A percentile compares a stretch with the other conserved stretches of the same genome.
Evolutionary conservation across 2,113 vertebrate species (phyloP).

Genomic region (Ornithorhynchus anatinus): DNA sequence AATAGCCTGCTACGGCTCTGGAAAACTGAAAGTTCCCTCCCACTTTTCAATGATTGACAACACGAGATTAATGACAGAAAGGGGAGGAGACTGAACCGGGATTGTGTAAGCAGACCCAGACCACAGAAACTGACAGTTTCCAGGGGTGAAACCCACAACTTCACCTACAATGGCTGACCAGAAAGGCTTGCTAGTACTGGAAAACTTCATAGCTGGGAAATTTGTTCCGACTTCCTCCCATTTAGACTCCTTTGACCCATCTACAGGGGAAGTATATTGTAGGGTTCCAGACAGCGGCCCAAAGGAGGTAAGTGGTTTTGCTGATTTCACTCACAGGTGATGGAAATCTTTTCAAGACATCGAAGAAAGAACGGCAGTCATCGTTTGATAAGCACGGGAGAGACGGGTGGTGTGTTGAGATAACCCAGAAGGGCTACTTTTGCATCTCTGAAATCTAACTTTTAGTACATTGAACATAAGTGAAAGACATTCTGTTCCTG

Average conservation of each 20-base stretch:
- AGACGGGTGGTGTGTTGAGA: not conserved
- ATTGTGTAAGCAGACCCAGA: not conserved
- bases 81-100: conserved; percentile 30
- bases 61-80: not conserved
- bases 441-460: no score
- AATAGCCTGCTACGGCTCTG: no score
- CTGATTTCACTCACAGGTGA: not conserved
- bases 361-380: not conserved
- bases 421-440: no score
- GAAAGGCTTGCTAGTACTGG: conserved; percentile 72
- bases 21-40: conserved; percentile 1
- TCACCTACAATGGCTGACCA: conserved; percentile 59
- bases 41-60: not conserved
- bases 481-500: no score
- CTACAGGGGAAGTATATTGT: conserved; percentile 89
- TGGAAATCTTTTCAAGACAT: not conserved
- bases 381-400: not conserved
- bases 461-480: no score
- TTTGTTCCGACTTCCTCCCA: conserved; percentile 81
- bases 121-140: not conserved
- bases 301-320: conserved; percentile 82
- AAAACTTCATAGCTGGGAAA: conserved; percentile 91
- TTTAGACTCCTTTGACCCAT: conserved; percentile 88
- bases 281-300: conserved; percentile 87
- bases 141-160: not conserved